Conservation (phyloP, 2,113 vertebrate genomes). For the Scalopus aquaticus region DNA sequence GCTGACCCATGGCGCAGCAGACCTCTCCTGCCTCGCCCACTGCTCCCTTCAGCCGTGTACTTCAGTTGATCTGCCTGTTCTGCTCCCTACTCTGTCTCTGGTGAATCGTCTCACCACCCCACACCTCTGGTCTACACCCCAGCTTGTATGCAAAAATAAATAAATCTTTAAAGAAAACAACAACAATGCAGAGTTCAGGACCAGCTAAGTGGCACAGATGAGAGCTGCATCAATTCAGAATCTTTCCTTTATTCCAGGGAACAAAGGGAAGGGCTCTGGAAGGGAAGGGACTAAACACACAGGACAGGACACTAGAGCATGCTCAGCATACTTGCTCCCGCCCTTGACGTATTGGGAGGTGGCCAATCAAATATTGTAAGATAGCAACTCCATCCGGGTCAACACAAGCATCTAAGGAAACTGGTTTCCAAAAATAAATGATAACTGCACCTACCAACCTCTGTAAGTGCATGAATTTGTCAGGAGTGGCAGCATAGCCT, state of each 20-base stretch:
- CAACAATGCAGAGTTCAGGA: background rate
- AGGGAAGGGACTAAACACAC: background rate
- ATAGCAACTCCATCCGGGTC: background rate
- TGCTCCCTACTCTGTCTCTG: no score
- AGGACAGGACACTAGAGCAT: background rate
- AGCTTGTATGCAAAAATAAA: no score
- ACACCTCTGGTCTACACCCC: no score
- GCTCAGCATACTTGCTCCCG: background rate
- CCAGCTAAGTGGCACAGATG: background rate
- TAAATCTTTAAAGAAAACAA: no score
- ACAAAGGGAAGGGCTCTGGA: background rate
- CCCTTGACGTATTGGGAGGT: background rate
- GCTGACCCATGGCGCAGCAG: no score
- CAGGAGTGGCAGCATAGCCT: background rate
- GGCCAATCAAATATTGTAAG: constrained; percentile 5
- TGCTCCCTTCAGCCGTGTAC: no score
- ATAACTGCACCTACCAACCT: background rate
- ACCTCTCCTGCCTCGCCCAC: no score
- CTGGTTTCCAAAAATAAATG: constrained; percentile 41
- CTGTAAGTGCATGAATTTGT: background rate
- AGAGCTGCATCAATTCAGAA: background rate
- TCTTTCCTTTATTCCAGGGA: background rate
- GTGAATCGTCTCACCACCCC: no score
- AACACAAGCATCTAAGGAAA: background rate
- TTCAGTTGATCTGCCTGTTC: no score